Base-by-base conservation (phyloP, 2,113 vertebrate genomes). In the Uria lomvia region DNA sequence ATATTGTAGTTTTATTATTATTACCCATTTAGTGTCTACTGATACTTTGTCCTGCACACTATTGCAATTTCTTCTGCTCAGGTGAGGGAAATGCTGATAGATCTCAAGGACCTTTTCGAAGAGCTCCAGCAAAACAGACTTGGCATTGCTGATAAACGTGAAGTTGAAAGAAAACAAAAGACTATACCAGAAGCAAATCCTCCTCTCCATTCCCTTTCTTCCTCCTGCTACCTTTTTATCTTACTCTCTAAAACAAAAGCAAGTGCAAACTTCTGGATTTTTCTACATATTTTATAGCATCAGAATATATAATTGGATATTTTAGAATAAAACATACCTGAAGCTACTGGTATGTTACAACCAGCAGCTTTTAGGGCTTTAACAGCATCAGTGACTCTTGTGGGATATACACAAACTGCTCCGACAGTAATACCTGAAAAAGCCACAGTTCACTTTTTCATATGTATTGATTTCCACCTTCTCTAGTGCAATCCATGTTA, bases 401-500 rank as follows among this genome's bases (percentile, higher is more conserved):
- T 97, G 0, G 99, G 99, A 90, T 99, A 99, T 23, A 99, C 99
- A 89, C 99, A 99, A 23, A 99, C 98, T 0, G 99, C 99, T 49
- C 97, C 99, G 0, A 98, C 98, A 5, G 99, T 98, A 66, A 99
- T 97, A 47, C 98, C 99, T 99, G 91, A 7, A 85, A 98, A 95
- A 92, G 68, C 15, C 56, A 47, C 55, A 91, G 47, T 42, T 65
- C 43, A 63, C 26, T 59, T 86, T 60, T 87, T 21, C 40, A 73
- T 2, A 8, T 19, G 3, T 14, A 68, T 20, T 68, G 30, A 70
- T 67, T 62, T 75, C 32, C 55, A 80, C 38, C 22, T 90, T 30
- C 63, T 58, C 4, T 2, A 47, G 12, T 22, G 27, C 45, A 58
- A 32, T 30, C 42, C 36, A 38, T 3, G 47, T 23, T n/a, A 47